Conservation (phyloP, 2,113 vertebrate genomes). For the Terrapene triunguis region DNA sequence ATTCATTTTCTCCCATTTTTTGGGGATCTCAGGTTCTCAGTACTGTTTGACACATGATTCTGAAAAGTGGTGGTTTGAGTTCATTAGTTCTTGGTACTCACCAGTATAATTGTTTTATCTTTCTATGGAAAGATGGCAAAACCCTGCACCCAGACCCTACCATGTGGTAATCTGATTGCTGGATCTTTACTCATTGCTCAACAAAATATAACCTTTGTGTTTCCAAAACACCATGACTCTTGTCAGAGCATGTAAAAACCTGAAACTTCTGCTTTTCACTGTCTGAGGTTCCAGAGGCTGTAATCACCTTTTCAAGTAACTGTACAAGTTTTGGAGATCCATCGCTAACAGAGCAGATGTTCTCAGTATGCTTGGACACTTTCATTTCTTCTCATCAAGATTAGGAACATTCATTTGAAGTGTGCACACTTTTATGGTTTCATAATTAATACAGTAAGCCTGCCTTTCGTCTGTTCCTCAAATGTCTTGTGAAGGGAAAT, state of each 20-base stretch:
- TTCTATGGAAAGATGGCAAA: background rate
- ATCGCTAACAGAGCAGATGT: background rate
- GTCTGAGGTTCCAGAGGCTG: background rate
- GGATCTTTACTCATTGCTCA: background rate
- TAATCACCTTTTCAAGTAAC: background rate
- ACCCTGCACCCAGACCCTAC: background rate
- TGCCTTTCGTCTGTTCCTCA: background rate
- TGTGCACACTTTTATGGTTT: background rate
- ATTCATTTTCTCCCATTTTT: background rate
- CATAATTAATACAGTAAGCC: background rate
- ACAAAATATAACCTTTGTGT: background rate
- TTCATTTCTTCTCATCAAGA: background rate
- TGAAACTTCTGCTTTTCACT: background rate
- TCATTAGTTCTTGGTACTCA: accelerated
- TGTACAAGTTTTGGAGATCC: background rate
- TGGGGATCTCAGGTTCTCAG: background rate
- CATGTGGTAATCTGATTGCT: background rate
- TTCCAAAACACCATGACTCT: background rate
- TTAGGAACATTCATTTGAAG: background rate
- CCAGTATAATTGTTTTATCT: background rate
- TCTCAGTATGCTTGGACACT: background rate
- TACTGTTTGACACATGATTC: background rate
- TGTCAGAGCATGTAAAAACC: accelerated
- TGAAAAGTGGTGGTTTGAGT: background rate
- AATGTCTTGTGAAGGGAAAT: background rate